Conservation (phyloP, 2,888 invertebrate species). For the Nymphalis polychloros region DNA sequence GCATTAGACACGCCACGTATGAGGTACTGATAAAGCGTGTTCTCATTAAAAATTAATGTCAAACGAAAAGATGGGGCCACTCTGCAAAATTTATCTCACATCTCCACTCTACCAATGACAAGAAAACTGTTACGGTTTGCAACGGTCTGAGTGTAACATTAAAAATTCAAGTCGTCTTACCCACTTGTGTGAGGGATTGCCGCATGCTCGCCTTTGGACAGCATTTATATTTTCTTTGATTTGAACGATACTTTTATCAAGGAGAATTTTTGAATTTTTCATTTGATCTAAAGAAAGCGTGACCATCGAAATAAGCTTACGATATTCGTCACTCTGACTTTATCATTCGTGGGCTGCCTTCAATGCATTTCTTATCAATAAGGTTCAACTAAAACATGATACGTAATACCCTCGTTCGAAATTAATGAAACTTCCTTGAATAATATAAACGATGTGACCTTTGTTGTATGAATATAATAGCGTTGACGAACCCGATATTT, state of each 20-base stretch:
- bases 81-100: slow-evolving; percentile 82
- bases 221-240: slow-evolving; percentile 80
- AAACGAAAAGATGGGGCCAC: slow-evolving; percentile 82
- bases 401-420: slow-evolving; percentile 37
- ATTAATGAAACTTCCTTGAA: slow-evolving; percentile 48
- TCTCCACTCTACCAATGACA: slow-evolving; percentile 80
- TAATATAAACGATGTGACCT: slow-evolving; percentile 59
- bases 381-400: slow-evolving; percentile 29
- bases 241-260: slow-evolving; percentile 51
- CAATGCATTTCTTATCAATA: slow-evolving; percentile 22
- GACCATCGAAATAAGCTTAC: slow-evolving; percentile 16
- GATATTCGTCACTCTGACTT: neutral
- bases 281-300: slow-evolving; percentile 25
- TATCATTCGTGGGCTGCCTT: neutral
- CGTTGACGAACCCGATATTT: slow-evolving; percentile 68
- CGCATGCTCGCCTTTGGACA: slow-evolving; percentile 80
- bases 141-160: slow-evolving; percentile 82
- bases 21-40: slow-evolving; percentile 70
- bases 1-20: slow-evolving; percentile 76
- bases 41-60: slow-evolving; percentile 79
- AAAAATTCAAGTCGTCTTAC: slow-evolving; percentile 80
- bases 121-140: slow-evolving; percentile 83
- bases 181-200: slow-evolving; percentile 82
- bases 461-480: slow-evolving; percentile 67
- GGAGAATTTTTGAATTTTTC: slow-evolving; percentile 38